Percentiles rank a stretch among this genome's conserved stretches.
Evolutionary conservation across 2,888 invertebrate species (phyloP).

Genomic region (Thera britannica): DNA sequence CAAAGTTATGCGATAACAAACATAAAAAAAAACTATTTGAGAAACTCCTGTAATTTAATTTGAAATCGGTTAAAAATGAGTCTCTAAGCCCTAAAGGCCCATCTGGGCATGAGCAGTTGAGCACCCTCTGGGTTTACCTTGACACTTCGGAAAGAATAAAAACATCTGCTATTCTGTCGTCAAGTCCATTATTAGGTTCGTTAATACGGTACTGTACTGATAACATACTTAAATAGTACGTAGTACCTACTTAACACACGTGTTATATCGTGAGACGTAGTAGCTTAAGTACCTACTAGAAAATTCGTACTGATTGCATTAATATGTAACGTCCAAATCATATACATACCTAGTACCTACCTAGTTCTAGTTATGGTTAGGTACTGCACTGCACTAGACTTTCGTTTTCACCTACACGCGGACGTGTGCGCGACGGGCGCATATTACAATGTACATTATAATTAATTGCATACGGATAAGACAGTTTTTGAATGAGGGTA

Average conservation of each 20-base stretch:
- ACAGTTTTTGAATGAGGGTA: neutral
- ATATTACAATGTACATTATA: neutral
- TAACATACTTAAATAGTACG: neutral
- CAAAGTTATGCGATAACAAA: too few relatives aligned
- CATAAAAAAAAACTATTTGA: too few relatives aligned
- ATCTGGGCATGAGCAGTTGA: too few relatives aligned
- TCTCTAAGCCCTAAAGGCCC: too few relatives aligned
- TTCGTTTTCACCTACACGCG: constrained; percentile 12
- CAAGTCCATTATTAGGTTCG: too few relatives aligned
- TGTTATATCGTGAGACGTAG: neutral
- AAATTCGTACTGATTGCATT: constrained; percentile 5
- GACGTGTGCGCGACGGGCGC: neutral
- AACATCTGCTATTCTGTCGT: neutral
- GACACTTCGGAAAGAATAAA: neutral
- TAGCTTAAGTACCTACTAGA: neutral
- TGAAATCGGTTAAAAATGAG: too few relatives aligned
- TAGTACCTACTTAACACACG: neutral
- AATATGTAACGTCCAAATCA: neutral
- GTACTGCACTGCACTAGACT: neutral
- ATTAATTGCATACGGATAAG: neutral
- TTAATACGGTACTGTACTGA: too few relatives aligned
- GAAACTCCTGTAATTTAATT: too few relatives aligned
- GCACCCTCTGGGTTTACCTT: too few relatives aligned
- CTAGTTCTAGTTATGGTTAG: too few relatives aligned
- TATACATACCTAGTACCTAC: neutral